Base-by-base conservation (phyloP, 2,797 vertebrate genomes). In the Anas georgica region DNA sequence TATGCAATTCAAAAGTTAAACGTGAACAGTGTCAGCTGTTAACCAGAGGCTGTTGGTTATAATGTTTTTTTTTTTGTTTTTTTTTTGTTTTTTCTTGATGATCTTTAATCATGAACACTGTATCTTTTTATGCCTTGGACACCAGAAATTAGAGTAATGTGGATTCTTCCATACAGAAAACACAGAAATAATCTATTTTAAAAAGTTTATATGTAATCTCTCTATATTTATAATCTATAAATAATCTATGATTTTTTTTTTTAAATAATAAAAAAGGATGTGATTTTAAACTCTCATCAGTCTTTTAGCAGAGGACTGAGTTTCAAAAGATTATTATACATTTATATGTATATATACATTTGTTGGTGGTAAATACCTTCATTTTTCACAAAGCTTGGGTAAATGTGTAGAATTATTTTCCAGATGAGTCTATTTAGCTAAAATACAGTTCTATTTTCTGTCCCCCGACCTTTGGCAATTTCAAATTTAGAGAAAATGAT, bases 1-100 rank as follows among this genome's bases (percentile, higher is more conserved):
- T 52, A 85, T 31, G 17, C 91, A 93, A 93, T 86, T 58, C 12
- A 78, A 21, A 62, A 69, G 46, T 85, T 88, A 66, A 35, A 81
- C 91, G 35, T 46, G 18, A 77, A 12, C 5, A 26, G 8, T 67
- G 41, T 62, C n/a, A 52, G 21, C 17, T 79, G 46, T 62, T 35
- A 68, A 81, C 13, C 20, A 72, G 5, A 79, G 7, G 21, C 16
- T 73, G 41, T 33, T 64, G 6, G 52, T 78, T n/a, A 68, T 37
- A 22, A 35, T 41, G 9, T 17, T 8, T 8, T 43, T 43, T 17
- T 43, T 76, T 46, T 18, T 43, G 15, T 66, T 43, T 50, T 66
- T 73, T 43, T 52, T 39, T 39, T 50, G 62, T 76, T 46, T 52
- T 23, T n/a, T 86, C 1, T 1, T 76, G 22, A 70, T 84, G 6